Percentiles rank a stretch among this genome's conserved stretches.
These are phyloP conservation scores for Tetramorium alpestre DNA, from an alignment of 1,140 invertebrate species.

Conservation along the genomic window DNA sequence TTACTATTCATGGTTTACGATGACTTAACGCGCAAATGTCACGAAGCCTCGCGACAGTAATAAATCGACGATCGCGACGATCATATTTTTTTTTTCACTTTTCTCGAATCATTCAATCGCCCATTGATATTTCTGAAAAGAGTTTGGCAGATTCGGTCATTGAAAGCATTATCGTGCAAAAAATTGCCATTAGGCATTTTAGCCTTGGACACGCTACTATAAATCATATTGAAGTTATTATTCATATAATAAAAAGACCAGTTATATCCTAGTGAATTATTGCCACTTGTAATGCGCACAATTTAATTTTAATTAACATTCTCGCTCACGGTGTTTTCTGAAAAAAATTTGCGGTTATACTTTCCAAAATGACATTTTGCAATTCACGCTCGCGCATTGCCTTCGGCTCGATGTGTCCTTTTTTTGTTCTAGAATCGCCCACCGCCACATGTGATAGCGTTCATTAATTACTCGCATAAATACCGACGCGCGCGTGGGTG, in stretches of 20 bases:
- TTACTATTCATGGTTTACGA: constrained; percentile 54
- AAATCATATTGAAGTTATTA: background rate
- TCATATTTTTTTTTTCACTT: constrained; percentile 12
- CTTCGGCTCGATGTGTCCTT: background rate
- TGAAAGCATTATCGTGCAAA: background rate
- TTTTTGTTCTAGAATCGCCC: constrained; percentile 42
- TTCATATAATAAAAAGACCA: background rate
- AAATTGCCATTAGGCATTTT: background rate
- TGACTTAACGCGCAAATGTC: constrained; percentile 30
- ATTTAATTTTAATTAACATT: constrained; percentile 12
- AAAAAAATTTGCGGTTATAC: background rate
- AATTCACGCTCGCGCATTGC: background rate
- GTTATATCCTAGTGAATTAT: background rate
- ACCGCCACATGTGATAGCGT: constrained; percentile 14
- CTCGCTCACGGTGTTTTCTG: background rate
- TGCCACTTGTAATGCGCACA: background rate
- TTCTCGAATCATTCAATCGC: background rate
- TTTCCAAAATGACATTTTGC: constrained; percentile 34
- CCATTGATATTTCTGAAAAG: background rate
- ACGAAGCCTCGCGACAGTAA: background rate
- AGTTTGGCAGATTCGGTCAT: background rate
- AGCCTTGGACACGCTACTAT: background rate
- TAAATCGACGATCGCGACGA: too few species aligned
- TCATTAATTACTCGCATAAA: constrained; percentile 57
- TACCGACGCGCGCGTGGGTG: constrained; percentile 16